Evolutionary conservation across 2,797 vertebrate species (phyloP).

Genomic region (Paguma larvata): DNA sequence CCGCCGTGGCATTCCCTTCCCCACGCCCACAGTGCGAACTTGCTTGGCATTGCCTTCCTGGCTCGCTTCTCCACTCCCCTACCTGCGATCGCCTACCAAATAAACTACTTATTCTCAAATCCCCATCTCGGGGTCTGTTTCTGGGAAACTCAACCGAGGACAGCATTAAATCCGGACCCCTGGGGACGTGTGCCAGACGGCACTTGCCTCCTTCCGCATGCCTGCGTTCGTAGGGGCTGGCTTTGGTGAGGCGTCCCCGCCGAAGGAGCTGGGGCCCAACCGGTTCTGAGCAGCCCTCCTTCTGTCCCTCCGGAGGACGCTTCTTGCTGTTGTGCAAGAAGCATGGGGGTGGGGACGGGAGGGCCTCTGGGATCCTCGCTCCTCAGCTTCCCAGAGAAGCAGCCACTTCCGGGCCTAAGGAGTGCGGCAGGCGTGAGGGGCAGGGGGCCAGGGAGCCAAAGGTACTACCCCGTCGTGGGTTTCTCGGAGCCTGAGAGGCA

Average conservation of each 20-base stretch:
- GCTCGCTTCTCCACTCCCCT: not conserved
- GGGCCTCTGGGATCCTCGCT: not conserved
- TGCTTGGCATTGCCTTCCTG: not conserved
- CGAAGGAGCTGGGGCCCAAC: not conserved
- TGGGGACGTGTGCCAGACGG: not conserved
- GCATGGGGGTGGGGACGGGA: not conserved
- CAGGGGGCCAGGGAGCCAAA: not conserved
- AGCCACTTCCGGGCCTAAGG: not conserved
- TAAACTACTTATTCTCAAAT: not conserved
- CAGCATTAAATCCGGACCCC: conserved; percentile 3
- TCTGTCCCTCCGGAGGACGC: not conserved
- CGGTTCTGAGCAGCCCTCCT: not conserved
- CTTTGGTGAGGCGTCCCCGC: not conserved
- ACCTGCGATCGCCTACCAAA: not conserved
- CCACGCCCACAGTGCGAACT: not conserved
- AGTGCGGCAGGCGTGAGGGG: not conserved
- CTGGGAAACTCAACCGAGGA: conserved; percentile 64
- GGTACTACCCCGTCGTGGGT: not conserved
- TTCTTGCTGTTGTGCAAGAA: not conserved
- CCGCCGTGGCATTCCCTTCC: not conserved
- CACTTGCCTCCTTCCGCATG: not conserved
- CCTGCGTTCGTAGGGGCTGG: not conserved
- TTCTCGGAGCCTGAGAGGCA: not conserved
- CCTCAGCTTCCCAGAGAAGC: not conserved
- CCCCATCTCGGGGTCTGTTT: conserved; percentile 35